These are phyloP conservation scores for Actenoides hombroni DNA, from an alignment of 2,113 vertebrate species.

Conservation along the genomic window DNA sequence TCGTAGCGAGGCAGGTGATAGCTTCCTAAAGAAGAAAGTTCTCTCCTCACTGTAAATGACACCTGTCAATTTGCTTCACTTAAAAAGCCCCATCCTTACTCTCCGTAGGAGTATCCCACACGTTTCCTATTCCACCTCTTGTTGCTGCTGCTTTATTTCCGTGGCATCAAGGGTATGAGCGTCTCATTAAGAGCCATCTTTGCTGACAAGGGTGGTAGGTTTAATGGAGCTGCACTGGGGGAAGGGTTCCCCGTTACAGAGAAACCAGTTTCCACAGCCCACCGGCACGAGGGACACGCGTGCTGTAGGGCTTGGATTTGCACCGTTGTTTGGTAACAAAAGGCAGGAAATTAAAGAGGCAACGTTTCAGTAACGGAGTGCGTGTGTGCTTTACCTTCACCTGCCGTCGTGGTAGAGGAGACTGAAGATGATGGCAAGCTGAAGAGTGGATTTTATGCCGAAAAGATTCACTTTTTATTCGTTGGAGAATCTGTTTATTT, in stretches of 20 bases:
- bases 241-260: not conserved
- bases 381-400: not conserved
- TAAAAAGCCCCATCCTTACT: not conserved
- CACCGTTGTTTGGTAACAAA: not conserved
- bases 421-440: not conserved
- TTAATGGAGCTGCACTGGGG: not conserved
- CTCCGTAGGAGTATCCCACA: not conserved
- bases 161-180: not conserved
- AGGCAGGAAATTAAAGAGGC: conserved; percentile 16
- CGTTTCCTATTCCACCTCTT: not conserved
- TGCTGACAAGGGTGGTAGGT: not conserved
- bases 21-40: not conserved
- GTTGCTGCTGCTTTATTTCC: not conserved
- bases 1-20: not conserved
- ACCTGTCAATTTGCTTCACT: not conserved
- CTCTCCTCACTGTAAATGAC: not conserved
- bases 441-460: not conserved
- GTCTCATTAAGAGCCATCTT: not conserved
- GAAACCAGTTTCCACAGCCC: not conserved
- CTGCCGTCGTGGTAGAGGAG: not conserved
- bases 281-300: not conserved
- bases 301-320: not conserved
- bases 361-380: not conserved
- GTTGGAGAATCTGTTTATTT: not conserved
- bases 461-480: not conserved